Conservation (phyloP, 2,797 vertebrate species). For the Mustela erminea region DNA sequence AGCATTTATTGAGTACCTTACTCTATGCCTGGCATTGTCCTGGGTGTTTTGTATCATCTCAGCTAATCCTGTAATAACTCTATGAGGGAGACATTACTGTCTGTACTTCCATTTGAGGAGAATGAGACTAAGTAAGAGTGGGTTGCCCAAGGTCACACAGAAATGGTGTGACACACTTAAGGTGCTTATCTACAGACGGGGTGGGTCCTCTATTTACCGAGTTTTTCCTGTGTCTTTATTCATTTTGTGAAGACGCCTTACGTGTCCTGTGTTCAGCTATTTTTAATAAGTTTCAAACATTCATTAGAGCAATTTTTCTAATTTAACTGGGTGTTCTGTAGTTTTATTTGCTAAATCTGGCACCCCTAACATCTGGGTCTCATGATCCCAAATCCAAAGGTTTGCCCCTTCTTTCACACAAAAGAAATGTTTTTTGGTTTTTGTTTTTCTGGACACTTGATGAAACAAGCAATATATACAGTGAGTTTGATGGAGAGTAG, state of each 20-base stretch:
- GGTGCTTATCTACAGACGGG: fast-evolving
- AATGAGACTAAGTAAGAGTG: background rate
- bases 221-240: background rate
- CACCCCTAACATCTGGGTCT: background rate
- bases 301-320: background rate
- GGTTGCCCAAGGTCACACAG: background rate
- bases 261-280: background rate
- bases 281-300: constrained; percentile 1
- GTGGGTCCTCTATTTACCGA: background rate
- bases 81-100: background rate
- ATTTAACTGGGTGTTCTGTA: background rate
- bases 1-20: constrained; percentile 21
- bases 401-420: background rate
- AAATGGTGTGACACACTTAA: background rate
- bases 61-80: background rate
- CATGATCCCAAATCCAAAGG: background rate
- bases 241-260: background rate
- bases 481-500: too few relatives aligned
- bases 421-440: background rate
- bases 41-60: background rate
- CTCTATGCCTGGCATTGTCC: background rate
- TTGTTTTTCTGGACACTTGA: background rate
- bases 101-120: background rate
- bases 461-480: background rate
- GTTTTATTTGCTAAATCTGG: constrained; percentile 15